A percentile compares a stretch with the other conserved stretches of the same genome.
phyloP scores from a whole-genome alignment of 2,888 invertebrate species.

The Caenorhabditis japonica region DNA sequence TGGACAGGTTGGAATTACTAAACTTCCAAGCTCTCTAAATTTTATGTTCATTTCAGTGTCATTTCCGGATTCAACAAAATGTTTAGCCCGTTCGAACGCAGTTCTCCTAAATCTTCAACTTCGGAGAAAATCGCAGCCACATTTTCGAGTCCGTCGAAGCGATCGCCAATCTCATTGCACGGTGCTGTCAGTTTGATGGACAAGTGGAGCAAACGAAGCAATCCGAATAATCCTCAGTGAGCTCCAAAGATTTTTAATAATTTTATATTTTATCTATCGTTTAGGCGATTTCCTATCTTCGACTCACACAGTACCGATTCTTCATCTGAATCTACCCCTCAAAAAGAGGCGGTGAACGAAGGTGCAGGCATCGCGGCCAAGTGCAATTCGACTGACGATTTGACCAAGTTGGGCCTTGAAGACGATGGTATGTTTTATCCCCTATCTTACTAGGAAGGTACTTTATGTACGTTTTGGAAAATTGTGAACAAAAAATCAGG shows the following conservation, averaged over 20 bases:
- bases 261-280: not conserved
- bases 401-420: constrained; percentile 49
- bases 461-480: no score
- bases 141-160: constrained; percentile 22
- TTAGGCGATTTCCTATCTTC: constrained; percentile 43
- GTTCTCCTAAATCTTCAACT: constrained; percentile 22
- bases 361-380: constrained; percentile 46
- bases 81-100: constrained; percentile 31
- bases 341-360: constrained; percentile 2
- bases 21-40: not conserved
- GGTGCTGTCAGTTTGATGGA: constrained; percentile 45
- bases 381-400: constrained; percentile 57
- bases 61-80: constrained; percentile 50
- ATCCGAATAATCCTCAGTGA: constrained; percentile 49
- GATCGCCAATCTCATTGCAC: constrained; percentile 37
- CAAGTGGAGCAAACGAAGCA: constrained; percentile 39
- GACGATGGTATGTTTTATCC: constrained; percentile 35
- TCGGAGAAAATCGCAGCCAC: constrained; percentile 24
- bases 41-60: constrained; percentile 24
- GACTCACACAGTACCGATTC: constrained; percentile 5
- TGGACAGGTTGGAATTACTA: constrained; percentile 38
- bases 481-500: no score
- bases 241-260: not conserved
- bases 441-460: constrained; percentile 1
- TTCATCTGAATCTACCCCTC: constrained; percentile 7